A percentile compares a stretch with the other conserved stretches of the same genome.
phyloP scores from a whole-genome alignment of 2,797 vertebrate genomes.

The Triplophysa bombifrons region DNA sequence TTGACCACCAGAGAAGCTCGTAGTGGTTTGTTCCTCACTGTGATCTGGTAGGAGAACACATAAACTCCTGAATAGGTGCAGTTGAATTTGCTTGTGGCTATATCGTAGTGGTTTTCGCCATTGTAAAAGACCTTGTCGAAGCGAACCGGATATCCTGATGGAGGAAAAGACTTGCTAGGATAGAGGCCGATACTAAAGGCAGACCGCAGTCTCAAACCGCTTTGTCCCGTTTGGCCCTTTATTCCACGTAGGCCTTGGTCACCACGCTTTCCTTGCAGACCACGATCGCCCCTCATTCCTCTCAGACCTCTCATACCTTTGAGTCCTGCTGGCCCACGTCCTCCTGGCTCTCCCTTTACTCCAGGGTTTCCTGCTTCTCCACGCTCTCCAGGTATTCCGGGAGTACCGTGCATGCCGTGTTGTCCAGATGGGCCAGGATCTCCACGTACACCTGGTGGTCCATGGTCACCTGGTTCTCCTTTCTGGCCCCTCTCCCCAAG shows the following conservation, averaged over 20 bases:
- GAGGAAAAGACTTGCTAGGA: slow-evolving; percentile 88
- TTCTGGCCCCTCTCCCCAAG: slow-evolving; percentile 83
- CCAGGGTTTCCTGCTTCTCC: slow-evolving; percentile 85
- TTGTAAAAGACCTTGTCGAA: slow-evolving; percentile 94
- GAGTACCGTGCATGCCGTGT: slow-evolving; percentile 78
- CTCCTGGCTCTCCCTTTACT: slow-evolving; percentile 83
- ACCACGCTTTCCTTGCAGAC: slow-evolving; percentile 86
- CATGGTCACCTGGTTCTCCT: slow-evolving; percentile 84
- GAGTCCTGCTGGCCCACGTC: slow-evolving; percentile 75
- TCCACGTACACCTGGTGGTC: slow-evolving; percentile 84
- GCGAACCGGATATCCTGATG: slow-evolving; percentile 85
- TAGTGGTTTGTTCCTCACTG: slow-evolving; percentile 88
- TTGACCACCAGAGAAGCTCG: slow-evolving; percentile 86
- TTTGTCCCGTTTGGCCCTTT: slow-evolving; percentile 84
- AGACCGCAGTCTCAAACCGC: slow-evolving; percentile 67
- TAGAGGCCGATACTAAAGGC: slow-evolving; percentile 92
- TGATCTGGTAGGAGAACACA: slow-evolving; percentile 92
- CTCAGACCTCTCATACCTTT: slow-evolving; percentile 80
- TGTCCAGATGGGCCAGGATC: slow-evolving; percentile 82
- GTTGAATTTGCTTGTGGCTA: slow-evolving; percentile 85
- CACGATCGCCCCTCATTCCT: slow-evolving; percentile 86
- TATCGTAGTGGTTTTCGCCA: slow-evolving; percentile 85
- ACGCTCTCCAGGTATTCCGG: slow-evolving; percentile 80
- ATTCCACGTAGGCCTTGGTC: slow-evolving; percentile 82
- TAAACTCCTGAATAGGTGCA: slow-evolving; percentile 88